Evolutionary conservation across 1,140 invertebrate species (phyloP).

Genomic region (Dryas iulia): DNA sequence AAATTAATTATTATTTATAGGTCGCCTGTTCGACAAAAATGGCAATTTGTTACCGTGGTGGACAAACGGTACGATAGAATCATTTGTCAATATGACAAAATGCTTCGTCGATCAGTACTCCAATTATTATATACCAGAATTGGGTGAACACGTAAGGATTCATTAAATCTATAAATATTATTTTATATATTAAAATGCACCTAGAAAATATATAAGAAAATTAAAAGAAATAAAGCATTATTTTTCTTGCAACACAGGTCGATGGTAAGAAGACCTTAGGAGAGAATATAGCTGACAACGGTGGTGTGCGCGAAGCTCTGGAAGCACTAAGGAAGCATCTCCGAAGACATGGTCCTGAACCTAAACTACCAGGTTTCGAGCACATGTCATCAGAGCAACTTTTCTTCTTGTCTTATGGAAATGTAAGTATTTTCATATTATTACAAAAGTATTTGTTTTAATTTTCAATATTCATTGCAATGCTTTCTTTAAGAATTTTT

Average conservation of each 20-base stretch:
- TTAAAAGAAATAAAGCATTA: not conserved
- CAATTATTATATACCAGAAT: conserved; percentile 84
- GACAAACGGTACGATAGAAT: conserved; percentile 86
- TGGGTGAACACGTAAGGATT: conserved; percentile 81
- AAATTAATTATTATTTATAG: conserved; percentile 67
- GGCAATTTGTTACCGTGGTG: conserved; percentile 92
- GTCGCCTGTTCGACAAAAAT: conserved; percentile 86
- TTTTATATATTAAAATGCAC: not conserved
- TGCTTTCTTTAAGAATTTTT: no score
- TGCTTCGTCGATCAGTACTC: conserved; percentile 96
- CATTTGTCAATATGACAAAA: conserved; percentile 86
- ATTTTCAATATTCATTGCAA: not conserved
- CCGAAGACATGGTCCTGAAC: conserved; percentile 81
- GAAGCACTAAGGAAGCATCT: conserved; percentile 86
- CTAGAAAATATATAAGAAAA: not conserved
- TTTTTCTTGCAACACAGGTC: conserved; percentile 75
- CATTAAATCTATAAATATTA: not conserved
- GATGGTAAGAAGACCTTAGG: conserved; percentile 90
- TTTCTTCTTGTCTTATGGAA: conserved; percentile 94
- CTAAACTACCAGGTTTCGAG: conserved; percentile 88
- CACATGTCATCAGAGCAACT: conserved; percentile 89
- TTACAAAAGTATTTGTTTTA: not conserved
- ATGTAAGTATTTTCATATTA: conserved; percentile 81
- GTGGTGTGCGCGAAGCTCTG: conserved; percentile 90
- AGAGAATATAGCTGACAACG: conserved; percentile 96